Conservation (phyloP, 2,888 invertebrate genomes). For the Nephrocerus scutellatus region DNA sequence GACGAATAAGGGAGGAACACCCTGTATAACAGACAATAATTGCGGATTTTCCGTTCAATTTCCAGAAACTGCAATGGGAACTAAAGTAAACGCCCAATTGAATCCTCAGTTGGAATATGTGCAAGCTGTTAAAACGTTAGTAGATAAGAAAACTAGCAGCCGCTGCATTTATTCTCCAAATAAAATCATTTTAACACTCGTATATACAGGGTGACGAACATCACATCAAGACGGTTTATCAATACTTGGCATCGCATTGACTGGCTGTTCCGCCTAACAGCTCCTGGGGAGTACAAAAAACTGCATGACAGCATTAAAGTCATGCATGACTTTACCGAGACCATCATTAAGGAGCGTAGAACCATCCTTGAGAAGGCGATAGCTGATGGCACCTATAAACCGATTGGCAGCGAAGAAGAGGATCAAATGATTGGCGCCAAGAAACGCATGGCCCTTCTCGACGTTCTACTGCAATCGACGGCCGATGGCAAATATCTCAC, state of each 20-base stretch:
- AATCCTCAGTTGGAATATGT: constrained; percentile 63
- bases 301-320: constrained; percentile 28
- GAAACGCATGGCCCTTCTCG: constrained; percentile 59
- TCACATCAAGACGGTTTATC: constrained; percentile 34
- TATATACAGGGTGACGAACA: constrained; percentile 28
- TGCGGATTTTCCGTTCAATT: too few species aligned
- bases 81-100: constrained; percentile 50
- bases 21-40: too few species aligned
- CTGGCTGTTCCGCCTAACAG: constrained; percentile 29
- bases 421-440: constrained; percentile 48
- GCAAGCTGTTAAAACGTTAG: constrained; percentile 59
- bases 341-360: constrained; percentile 31
- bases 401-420: constrained; percentile 5
- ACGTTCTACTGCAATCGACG: constrained; percentile 56
- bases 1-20: too few species aligned
- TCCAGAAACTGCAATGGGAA: constrained; percentile 41
- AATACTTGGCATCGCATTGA: constrained; percentile 34
- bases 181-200: not conserved
- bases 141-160: too few species aligned
- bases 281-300: constrained; percentile 24
- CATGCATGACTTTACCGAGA: constrained; percentile 38
- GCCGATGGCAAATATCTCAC: constrained; percentile 53
- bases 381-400: constrained; percentile 16
- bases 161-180: not conserved
- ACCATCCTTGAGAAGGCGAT: constrained; percentile 22